phyloP scores from a whole-genome alignment of 2,113 vertebrate genomes.

The Corvus hawaiiensis region DNA sequence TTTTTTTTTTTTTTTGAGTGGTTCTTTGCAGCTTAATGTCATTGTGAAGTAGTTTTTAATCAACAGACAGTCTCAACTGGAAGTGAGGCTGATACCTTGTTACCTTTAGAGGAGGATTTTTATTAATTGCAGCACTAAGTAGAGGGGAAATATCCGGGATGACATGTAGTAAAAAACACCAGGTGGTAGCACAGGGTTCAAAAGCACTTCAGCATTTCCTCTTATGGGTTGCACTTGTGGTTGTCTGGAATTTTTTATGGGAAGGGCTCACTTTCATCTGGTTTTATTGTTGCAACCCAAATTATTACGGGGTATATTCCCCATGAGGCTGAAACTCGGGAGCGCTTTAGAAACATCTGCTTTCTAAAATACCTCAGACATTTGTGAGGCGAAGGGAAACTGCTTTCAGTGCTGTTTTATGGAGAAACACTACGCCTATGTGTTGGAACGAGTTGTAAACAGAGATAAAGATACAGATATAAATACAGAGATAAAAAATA shows the following conservation, averaged over 20 bases:
- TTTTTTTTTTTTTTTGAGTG: not conserved
- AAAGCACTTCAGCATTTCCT: not conserved
- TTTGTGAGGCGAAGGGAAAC: not conserved
- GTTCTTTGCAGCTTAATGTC: not conserved
- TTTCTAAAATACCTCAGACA: not conserved
- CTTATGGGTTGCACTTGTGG: not conserved
- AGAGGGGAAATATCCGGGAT: not conserved
- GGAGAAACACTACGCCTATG: not conserved
- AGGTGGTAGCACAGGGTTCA: not conserved
- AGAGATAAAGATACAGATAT: not conserved
- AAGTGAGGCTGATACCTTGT: not conserved
- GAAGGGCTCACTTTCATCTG: not conserved
- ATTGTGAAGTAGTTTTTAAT: constrained; percentile 29
- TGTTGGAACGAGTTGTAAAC: not conserved
- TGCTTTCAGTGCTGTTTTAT: not conserved
- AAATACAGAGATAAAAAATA: not conserved
- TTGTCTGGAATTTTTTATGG: not conserved
- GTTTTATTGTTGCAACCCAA: not conserved
- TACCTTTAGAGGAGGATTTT: not conserved
- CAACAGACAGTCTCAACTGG: not conserved
- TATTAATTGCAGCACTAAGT: constrained; percentile 19
- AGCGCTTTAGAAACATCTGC: not conserved
- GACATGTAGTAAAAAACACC: not conserved
- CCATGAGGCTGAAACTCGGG: not conserved
- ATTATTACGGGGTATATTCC: not conserved